Base-by-base conservation (phyloP, 2,797 vertebrate species). In the Galaxias olidus region DNA sequence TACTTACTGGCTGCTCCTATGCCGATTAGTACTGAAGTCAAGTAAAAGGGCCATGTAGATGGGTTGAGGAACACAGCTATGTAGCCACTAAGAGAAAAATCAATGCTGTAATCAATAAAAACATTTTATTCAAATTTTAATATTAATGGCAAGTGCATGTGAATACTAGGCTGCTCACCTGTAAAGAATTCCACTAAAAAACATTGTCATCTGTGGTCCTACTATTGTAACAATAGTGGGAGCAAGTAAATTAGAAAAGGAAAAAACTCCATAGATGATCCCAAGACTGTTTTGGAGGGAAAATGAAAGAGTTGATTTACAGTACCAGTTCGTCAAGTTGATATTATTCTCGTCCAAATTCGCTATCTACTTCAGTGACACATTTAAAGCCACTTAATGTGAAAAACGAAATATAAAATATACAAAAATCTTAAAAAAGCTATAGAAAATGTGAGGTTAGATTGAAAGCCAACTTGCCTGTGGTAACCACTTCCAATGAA, bases 241-340 rank as follows among this genome's bases (percentile, higher is more conserved):
- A 7, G 93, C 90, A 0, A 93, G 77, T 54, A 94, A 74, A 77
- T 93, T 94, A 51, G 90, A 88, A 71, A 92, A 84, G 0, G 93
- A 93, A 75, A 94, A 94, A 15, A 94, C 80, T 61, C 92, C 93
- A 83, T 94, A 94, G 83, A 94, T 93, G 75, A 94, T 93, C 10
- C 92, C 92, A 20, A 94, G 90, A 71, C 93, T 94, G 77, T 44
- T 1, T 10, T 75, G 15, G n/a, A 0, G 57, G 15, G 50, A 15
- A 45, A 2, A 42, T 0, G 19, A 49, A 43, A 20, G 8, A 40
- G 40, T 6, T n/a, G n/a, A n/a, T n/a, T n/a, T n/a, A n/a, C n/a
- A n/a, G n/a, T n/a, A n/a, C n/a, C n/a, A n/a, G n/a, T n/a, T n/a
- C n/a, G n/a, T n/a, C n/a, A n/a, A n/a, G n/a, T n/a, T n/a, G n/a